Conservation (phyloP, 1,140 invertebrate genomes). For the Orius insidiosus region DNA sequence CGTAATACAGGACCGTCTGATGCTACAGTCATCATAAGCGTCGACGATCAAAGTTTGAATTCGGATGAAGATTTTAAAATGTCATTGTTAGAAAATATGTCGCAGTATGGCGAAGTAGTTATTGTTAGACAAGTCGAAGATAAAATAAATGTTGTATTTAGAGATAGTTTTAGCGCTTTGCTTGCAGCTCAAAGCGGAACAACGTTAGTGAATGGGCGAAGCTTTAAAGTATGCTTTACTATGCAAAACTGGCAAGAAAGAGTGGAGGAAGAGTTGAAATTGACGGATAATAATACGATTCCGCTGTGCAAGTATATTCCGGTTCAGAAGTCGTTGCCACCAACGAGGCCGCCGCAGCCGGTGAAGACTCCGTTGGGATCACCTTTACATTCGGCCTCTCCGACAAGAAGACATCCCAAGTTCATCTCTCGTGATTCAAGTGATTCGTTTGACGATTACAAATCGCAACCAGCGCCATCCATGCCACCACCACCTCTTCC, state of each 20-base stretch:
- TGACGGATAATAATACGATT: conserved; percentile 15
- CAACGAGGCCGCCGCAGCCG: background rate
- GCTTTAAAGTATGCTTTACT: conserved; percentile 9
- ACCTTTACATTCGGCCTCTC: background rate
- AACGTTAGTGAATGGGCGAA: conserved; percentile 4
- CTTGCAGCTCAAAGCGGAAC: conserved; percentile 39
- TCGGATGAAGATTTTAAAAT: conserved; percentile 56
- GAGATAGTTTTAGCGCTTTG: conserved; percentile 66
- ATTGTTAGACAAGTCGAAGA: conserved; percentile 79
- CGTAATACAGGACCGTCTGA: conserved; percentile 81
- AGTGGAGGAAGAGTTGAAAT: conserved; percentile 6
- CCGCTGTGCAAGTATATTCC: conserved; percentile 10
- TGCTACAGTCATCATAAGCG: conserved; percentile 59
- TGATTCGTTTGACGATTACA: background rate
- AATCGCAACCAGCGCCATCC: conserved; percentile 10
- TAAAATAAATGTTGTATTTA: conserved; percentile 77
- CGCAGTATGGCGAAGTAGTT: conserved; percentile 67
- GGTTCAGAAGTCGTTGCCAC: background rate
- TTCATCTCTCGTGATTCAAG: no score
- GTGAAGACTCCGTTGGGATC: background rate
- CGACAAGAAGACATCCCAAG: background rate
- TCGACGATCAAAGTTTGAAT: conserved; percentile 22
- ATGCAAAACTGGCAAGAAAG: conserved; percentile 5
- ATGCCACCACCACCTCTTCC: conserved; percentile 8
- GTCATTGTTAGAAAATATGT: conserved; percentile 49